These are phyloP conservation scores for Drepana arcuata DNA, from an alignment of 1,140 invertebrate genomes.

Conservation along the genomic window DNA sequence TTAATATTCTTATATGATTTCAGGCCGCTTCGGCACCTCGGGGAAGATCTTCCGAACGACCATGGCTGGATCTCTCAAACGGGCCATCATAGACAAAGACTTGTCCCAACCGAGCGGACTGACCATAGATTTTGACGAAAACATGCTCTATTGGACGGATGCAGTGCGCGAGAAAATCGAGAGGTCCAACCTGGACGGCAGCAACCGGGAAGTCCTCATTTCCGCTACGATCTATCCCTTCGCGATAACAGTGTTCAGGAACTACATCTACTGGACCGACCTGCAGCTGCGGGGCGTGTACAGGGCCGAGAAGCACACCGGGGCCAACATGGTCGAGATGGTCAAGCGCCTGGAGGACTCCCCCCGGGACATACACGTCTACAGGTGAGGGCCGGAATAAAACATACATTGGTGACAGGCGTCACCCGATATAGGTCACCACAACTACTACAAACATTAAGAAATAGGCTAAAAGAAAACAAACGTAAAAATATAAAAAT, in stretches of 20 bases:
- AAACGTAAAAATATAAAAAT: too few species aligned
- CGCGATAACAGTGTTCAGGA: constrained; percentile 91
- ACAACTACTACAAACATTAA: too few species aligned
- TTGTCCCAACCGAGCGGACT: constrained; percentile 96
- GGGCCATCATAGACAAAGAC: constrained; percentile 90
- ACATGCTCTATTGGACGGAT: constrained; percentile 98
- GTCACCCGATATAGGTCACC: too few species aligned
- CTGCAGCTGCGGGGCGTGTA: constrained; percentile 95
- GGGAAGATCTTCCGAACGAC: constrained; percentile 96
- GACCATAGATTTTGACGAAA: constrained; percentile 96
- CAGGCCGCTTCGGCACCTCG: constrained; percentile 90
- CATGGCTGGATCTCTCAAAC: constrained; percentile 96
- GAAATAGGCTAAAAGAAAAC: too few species aligned
- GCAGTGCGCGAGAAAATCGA: constrained; percentile 98
- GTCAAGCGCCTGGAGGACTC: constrained; percentile 93
- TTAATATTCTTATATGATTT: too few species aligned
- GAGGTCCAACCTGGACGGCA: constrained; percentile 90
- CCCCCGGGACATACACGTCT: constrained; percentile 93
- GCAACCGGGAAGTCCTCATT: constrained; percentile 82
- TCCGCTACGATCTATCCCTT: constrained; percentile 96
- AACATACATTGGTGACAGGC: too few species aligned
- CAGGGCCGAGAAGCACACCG: constrained; percentile 96
- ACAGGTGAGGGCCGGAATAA: too few species aligned
- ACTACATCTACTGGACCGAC: constrained; percentile 99
- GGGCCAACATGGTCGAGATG: constrained; percentile 94